Base-by-base conservation (phyloP, 2,797 vertebrate species). In the Linurgus olivaceus region DNA sequence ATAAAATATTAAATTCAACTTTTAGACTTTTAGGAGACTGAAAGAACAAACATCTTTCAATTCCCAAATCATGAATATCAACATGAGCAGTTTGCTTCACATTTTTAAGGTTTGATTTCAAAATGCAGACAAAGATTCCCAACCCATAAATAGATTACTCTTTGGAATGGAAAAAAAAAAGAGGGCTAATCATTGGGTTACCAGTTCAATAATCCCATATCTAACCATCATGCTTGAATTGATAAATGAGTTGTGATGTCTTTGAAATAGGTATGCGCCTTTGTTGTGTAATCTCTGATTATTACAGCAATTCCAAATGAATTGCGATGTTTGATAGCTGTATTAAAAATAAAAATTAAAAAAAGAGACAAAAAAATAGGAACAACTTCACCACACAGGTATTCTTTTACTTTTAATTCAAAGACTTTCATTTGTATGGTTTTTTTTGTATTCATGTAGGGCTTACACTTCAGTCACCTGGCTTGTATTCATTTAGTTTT, bases 11-110 rank as follows among this genome's bases (percentile, higher is more conserved):
- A 87, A 90, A 96, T 88, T 96, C 67, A 94, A 78, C 67, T 91
- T 93, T 93, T 85, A 73, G 37, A 78, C 67, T 91, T 93, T 93
- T 85, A 73, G 37, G 65, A 90, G 71, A 70, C 14, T 75, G 72
- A 80, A 94, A 92, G 82, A 87, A 45, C 66, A 94, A 97, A 88
- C 57, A 76, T 55, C 48, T 85, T 94, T 94, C 85, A 88, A 90
- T 94, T 97, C 95, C 94, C 94, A 94, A 63, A 94, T 92, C 78
- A 96, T 96, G 83, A 97, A 94, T 97, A 96, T 76, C 96, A 96
- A 92, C 59, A 84, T 66, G 63, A 96, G 71, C 76, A 93, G 45
- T 58, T 92, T 96, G 76, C 61, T 93, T 93, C 84, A 84, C 58
- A 77, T 44, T 93, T 90, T 95, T 75, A 93, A 68, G 18, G n/a